Conservation (phyloP, 2,797 vertebrate genomes). For the Pipistrellus kuhlii region DNA sequence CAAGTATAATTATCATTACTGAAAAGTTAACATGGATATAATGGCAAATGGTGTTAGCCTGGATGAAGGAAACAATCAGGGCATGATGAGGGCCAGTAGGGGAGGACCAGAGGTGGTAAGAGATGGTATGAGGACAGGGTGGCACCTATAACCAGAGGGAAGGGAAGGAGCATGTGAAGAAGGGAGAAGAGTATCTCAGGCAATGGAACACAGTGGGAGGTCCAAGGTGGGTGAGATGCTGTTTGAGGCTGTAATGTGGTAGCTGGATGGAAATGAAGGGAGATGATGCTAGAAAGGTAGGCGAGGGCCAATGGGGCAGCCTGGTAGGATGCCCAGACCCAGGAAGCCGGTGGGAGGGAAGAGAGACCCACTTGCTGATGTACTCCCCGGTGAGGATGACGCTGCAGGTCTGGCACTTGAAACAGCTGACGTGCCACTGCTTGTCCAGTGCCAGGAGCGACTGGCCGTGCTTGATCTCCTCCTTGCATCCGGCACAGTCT, state of each 20-base stretch:
- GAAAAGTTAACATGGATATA: neutral
- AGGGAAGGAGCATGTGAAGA: neutral
- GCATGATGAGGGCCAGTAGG: neutral
- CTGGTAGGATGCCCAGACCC: neutral
- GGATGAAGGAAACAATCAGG: neutral
- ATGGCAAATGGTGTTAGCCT: neutral
- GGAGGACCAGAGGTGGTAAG: neutral
- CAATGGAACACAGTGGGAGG: neutral
- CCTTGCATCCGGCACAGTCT: constrained; percentile 98
- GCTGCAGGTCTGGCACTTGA: constrained; percentile 97
- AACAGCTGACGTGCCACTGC: constrained; percentile 99
- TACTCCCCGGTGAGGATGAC: constrained; percentile 98
- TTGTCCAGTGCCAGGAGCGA: constrained; percentile 97
- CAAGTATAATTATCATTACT: neutral
- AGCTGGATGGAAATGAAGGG: neutral
- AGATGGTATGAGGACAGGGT: neutral
- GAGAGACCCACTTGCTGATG: constrained; percentile 97
- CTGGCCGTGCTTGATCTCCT: constrained; percentile 98
- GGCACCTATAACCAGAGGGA: neutral
- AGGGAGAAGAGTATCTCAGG: neutral
- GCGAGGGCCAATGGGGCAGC: neutral
- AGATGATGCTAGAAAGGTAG: neutral
- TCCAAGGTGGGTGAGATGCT: no score
- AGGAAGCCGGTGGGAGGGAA: fast-evolving
- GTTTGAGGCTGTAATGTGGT: neutral